Percentiles rank a stretch among this genome's conserved stretches.
phyloP scores from a whole-genome alignment of 2,797 vertebrate species.

The Clarias platycephalus region DNA sequence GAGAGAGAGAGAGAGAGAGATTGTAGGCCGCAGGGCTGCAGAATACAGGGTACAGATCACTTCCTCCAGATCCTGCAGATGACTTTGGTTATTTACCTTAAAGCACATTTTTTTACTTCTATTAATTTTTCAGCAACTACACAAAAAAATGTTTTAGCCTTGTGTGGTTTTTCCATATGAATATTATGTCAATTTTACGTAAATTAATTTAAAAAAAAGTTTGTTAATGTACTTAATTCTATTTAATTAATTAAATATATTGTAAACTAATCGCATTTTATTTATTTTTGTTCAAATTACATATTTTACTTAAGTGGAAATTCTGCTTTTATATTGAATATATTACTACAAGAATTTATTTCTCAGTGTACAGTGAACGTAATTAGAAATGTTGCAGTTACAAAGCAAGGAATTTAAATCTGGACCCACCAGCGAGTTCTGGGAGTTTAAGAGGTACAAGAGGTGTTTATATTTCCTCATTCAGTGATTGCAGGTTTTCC shows the following conservation, averaged over 20 bases:
- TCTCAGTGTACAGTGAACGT: neutral
- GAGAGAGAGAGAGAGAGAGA: slow-evolving; percentile 32
- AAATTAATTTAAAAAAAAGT: no score
- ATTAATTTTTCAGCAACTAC: slow-evolving; percentile 4
- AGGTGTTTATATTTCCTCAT: slow-evolving; percentile 40
- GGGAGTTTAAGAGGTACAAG: slow-evolving; percentile 25
- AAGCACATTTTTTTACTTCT: neutral
- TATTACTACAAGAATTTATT: no score
- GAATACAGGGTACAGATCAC: slow-evolving; percentile 32
- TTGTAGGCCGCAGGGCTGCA: neutral
- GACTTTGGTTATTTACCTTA: neutral
- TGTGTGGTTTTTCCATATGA: no score
- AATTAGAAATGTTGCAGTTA: neutral
- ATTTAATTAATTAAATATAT: no score
- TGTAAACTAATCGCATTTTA: no score
- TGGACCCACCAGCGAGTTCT: slow-evolving; percentile 6
- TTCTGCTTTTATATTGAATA: no score
- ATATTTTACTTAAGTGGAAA: no score
- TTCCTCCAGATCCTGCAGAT: slow-evolving; percentile 31
- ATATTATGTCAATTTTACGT: no score
- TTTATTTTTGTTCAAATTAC: no score
- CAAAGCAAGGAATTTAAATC: slow-evolving; percentile 24
- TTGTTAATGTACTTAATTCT: no score
- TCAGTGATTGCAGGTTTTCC: slow-evolving; percentile 40
- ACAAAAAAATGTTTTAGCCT: no score